These are phyloP conservation scores for Arrhamphus sclerolepis DNA, from an alignment of 2,797 vertebrate species.

Conservation along the genomic window DNA sequence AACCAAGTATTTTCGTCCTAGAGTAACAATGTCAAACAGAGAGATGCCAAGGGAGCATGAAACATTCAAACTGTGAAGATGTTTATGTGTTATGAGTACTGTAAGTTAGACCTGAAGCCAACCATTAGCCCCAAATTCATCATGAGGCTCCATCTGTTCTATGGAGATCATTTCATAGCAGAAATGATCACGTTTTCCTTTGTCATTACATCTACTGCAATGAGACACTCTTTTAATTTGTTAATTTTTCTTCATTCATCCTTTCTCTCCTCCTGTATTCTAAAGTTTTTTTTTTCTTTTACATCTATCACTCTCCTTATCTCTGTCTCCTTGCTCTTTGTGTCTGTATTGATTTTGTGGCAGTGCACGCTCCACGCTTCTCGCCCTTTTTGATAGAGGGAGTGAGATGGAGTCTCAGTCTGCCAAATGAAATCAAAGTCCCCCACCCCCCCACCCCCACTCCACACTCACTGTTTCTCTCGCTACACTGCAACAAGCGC, in stretches of 20 bases:
- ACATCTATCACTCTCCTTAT: constrained; percentile 63
- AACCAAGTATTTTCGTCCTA: not conserved
- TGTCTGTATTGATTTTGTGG: constrained; percentile 79
- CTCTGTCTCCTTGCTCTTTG: constrained; percentile 68
- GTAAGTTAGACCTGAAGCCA: constrained; percentile 44
- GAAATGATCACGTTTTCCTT: constrained; percentile 24
- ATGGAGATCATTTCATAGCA: constrained; percentile 25
- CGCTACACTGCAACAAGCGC: constrained; percentile 60
- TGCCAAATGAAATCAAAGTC: constrained; percentile 81
- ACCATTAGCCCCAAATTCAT: constrained; percentile 28
- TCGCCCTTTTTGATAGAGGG: constrained; percentile 74
- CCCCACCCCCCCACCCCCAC: constrained; percentile 26
- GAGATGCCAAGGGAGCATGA: constrained; percentile 8
- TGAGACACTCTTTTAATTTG: constrained; percentile 42
- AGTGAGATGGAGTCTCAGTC: constrained; percentile 73
- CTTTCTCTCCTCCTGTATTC: constrained; percentile 29
- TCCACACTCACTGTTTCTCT: constrained; percentile 29
- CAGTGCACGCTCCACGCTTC: constrained; percentile 65
- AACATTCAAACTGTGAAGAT: constrained; percentile 24
- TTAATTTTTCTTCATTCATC: constrained; percentile 31
- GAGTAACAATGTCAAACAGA: constrained; percentile 12
- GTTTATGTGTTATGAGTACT: constrained; percentile 32
- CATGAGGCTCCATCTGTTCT: constrained; percentile 21
- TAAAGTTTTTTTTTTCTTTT: constrained; percentile 30
- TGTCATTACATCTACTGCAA: constrained; percentile 16